A percentile compares a stretch with the other conserved stretches of the same genome.
phyloP scores from a whole-genome alignment of 2,888 invertebrate species.

The Ophion ellenae region DNA sequence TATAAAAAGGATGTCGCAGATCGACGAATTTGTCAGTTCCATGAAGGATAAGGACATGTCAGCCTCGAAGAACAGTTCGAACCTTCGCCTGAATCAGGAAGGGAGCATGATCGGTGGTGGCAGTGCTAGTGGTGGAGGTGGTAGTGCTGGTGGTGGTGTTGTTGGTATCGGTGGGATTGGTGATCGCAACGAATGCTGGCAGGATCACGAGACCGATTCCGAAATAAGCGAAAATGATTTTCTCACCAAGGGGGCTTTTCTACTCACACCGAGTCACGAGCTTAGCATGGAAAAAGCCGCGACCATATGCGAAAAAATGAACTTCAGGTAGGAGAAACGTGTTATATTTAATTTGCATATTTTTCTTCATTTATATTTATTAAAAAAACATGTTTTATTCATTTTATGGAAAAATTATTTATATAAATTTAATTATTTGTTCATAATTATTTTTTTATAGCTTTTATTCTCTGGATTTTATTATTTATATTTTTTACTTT shows the following conservation, averaged over 20 bases:
- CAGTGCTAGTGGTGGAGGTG: conserved; percentile 77
- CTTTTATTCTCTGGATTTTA: background rate
- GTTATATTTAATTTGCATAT: background rate
- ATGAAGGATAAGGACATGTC: conserved; percentile 80
- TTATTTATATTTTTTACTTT: background rate
- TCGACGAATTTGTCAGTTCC: conserved; percentile 76
- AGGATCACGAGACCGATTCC: conserved; percentile 89
- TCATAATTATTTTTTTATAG: background rate
- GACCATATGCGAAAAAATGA: conserved; percentile 94
- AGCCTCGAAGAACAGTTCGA: conserved; percentile 79
- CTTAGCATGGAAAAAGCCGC: conserved; percentile 94
- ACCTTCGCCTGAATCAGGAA: conserved; percentile 78
- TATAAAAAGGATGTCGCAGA: conserved; percentile 81
- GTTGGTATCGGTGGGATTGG: conserved; percentile 81
- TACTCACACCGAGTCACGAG: conserved; percentile 93
- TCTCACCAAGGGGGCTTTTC: conserved; percentile 92
- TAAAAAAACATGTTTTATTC: background rate
- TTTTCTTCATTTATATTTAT: background rate
- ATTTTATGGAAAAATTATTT: background rate
- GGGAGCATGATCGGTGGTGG: conserved; percentile 78
- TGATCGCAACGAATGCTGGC: conserved; percentile 82
- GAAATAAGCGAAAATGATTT: conserved; percentile 91
- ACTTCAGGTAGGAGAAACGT: conserved; percentile 85
- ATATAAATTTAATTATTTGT: background rate
- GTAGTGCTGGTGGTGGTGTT: conserved; percentile 80